Conservation (phyloP, 2,888 invertebrate genomes). For the Phalangium opilio region DNA sequence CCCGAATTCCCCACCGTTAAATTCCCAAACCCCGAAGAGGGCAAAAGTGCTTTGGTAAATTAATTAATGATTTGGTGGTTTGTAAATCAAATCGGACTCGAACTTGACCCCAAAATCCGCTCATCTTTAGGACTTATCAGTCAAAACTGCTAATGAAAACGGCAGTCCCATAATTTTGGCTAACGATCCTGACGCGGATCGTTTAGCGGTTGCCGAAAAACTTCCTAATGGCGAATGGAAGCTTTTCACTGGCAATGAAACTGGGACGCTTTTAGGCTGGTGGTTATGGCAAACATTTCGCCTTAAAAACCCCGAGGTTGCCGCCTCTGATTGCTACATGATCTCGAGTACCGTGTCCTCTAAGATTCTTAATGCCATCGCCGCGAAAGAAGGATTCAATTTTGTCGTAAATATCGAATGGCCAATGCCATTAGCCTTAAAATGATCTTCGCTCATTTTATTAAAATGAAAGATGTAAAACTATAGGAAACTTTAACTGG, state of each 20-base stretch:
- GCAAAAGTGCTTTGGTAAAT: constrained; percentile 50
- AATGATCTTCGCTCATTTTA: too few species aligned
- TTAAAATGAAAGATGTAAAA: too few species aligned
- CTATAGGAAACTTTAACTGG: constrained; percentile 80
- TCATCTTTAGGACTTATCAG: constrained; percentile 43
- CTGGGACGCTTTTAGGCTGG: constrained; percentile 86
- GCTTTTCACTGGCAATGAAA: constrained; percentile 86
- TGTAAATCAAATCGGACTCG: not conserved
- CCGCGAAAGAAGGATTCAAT: constrained; percentile 56
- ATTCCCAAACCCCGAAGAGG: constrained; percentile 98
- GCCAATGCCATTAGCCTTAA: too few species aligned
- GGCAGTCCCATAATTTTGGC: constrained; percentile 65
- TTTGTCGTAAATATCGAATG: constrained; percentile 40
- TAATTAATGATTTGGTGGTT: not conserved
- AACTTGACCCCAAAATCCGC: not conserved
- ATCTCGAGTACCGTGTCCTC: constrained; percentile 92
- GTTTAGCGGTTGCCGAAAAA: constrained; percentile 82
- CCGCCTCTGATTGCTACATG: constrained; percentile 51
- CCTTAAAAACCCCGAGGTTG: constrained; percentile 30
- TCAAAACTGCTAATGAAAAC: constrained; percentile 55
- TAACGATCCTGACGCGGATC: constrained; percentile 97
- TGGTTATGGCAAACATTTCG: constrained; percentile 57
- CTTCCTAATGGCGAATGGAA: constrained; percentile 58
- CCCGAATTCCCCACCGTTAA: constrained; percentile 94
- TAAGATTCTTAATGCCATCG: constrained; percentile 72